phyloP scores from a whole-genome alignment of 2,888 invertebrate species.

The Lithosia quadra region DNA sequence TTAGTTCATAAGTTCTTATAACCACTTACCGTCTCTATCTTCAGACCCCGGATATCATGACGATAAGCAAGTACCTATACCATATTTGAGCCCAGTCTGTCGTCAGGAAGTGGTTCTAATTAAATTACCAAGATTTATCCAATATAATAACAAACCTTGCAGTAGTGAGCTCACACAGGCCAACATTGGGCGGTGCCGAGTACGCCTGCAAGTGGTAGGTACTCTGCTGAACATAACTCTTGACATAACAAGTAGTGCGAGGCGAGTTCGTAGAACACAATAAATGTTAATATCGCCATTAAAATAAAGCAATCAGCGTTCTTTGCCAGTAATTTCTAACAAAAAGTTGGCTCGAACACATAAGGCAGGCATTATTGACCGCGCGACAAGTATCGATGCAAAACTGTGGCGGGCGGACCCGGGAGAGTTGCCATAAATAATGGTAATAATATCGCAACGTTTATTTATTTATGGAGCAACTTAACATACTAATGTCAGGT shows the following conservation, averaged over 20 bases:
- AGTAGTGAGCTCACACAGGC: too few species aligned
- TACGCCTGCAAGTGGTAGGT: background rate
- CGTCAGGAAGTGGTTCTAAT: too few species aligned
- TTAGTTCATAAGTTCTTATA: too few species aligned
- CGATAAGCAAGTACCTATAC: too few species aligned
- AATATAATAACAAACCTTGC: too few species aligned
- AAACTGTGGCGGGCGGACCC: background rate
- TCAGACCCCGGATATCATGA: too few species aligned
- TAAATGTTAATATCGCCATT: slow-evolving; percentile 24
- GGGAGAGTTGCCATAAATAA: slow-evolving; percentile 7
- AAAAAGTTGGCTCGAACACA: slow-evolving; percentile 22
- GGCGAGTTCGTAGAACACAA: slow-evolving; percentile 14
- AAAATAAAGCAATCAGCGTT: slow-evolving; percentile 18
- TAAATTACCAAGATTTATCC: too few species aligned
- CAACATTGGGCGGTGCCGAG: too few species aligned
- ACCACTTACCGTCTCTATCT: too few species aligned
- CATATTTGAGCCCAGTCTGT: too few species aligned
- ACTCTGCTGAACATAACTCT: background rate
- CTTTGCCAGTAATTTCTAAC: background rate
- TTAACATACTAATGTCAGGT: slow-evolving; percentile 16
- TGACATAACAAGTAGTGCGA: background rate
- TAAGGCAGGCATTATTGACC: background rate
- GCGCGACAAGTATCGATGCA: background rate
- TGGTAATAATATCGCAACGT: background rate
- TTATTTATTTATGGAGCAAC: background rate